phyloP scores from a whole-genome alignment of 2,888 invertebrate genomes.

The Eristalis tenax region DNA sequence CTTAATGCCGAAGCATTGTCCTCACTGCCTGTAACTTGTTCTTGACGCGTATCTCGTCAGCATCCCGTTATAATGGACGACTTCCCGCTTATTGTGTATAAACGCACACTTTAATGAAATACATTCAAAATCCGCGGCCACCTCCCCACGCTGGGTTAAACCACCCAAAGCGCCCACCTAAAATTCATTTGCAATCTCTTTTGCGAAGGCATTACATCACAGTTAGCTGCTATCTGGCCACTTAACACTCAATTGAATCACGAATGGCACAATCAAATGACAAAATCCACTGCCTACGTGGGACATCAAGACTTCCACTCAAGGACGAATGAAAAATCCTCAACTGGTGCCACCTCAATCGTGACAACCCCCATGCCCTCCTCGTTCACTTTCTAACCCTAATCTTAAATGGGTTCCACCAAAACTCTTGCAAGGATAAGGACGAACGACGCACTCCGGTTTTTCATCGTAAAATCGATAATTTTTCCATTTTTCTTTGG shows the following conservation, averaged over 20 bases:
- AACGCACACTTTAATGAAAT: not conserved
- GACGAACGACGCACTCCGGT: not conserved
- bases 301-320: not conserved
- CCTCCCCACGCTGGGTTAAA: not conserved
- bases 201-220: not conserved
- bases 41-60: too few relatives aligned
- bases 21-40: too few relatives aligned
- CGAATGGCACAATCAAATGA: slow-evolving; percentile 31
- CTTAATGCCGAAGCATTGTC: too few relatives aligned
- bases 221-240: slow-evolving; percentile 5
- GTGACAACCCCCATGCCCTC: not conserved
- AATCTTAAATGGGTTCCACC: slow-evolving; percentile 11
- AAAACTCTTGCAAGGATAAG: not conserved
- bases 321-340: not conserved
- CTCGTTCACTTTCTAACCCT: not conserved
- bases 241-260: slow-evolving; percentile 30
- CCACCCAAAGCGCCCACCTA: not conserved
- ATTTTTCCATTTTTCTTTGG: slow-evolving; percentile 24
- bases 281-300: not conserved
- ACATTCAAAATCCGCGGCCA: not conserved
- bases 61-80: too few relatives aligned
- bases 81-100: not conserved
- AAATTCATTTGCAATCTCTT: not conserved
- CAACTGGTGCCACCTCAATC: slow-evolving; percentile 12
- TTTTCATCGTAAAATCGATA: slow-evolving; percentile 12